A percentile compares a stretch with the other conserved stretches of the same genome.
Evolutionary conservation across 1,140 invertebrate species (phyloP).

Genomic region (Heliconius himera): DNA sequence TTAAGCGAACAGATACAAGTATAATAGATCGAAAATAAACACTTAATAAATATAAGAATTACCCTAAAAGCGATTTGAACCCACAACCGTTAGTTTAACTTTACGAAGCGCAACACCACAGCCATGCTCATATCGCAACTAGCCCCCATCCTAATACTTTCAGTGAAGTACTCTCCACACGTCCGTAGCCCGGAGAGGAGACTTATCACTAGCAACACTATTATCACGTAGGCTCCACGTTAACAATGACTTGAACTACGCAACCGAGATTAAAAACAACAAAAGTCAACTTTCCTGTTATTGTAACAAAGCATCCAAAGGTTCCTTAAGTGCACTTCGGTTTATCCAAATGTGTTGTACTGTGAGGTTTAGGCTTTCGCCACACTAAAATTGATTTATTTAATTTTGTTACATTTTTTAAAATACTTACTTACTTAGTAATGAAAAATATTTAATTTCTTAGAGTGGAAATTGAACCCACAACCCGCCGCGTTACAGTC

Average conservation of each 20-base stretch:
- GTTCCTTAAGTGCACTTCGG: slow-evolving; percentile 36
- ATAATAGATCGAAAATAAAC: neutral
- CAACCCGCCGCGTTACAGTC: too few species aligned
- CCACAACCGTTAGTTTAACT: neutral
- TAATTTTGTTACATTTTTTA: neutral
- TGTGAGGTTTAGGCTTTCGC: slow-evolving; percentile 6
- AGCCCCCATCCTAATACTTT: neutral
- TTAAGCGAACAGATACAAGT: neutral
- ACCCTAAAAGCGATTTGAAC: neutral
- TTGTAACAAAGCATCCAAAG: slow-evolving; percentile 39
- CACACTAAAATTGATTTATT: neutral
- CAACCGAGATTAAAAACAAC: slow-evolving; percentile 38
- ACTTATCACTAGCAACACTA: slow-evolving; percentile 33
- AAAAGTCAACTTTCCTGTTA: slow-evolving; percentile 32
- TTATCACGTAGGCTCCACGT: slow-evolving; percentile 35
- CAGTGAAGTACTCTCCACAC: slow-evolving; percentile 15
- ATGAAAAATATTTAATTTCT: too few species aligned
- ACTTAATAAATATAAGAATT: neutral
- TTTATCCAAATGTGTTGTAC: slow-evolving; percentile 36
- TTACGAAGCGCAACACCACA: neutral
- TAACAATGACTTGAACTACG: slow-evolving; percentile 37
- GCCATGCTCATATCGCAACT: neutral
- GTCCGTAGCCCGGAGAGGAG: slow-evolving; percentile 24
- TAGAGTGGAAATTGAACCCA: too few species aligned
- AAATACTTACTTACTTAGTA: too few species aligned